Percentiles rank a stretch among this genome's conserved stretches.
These are phyloP conservation scores for Lordiphosa clarofinis DNA, from an alignment of 1,140 invertebrate species.

Conservation along the genomic window DNA sequence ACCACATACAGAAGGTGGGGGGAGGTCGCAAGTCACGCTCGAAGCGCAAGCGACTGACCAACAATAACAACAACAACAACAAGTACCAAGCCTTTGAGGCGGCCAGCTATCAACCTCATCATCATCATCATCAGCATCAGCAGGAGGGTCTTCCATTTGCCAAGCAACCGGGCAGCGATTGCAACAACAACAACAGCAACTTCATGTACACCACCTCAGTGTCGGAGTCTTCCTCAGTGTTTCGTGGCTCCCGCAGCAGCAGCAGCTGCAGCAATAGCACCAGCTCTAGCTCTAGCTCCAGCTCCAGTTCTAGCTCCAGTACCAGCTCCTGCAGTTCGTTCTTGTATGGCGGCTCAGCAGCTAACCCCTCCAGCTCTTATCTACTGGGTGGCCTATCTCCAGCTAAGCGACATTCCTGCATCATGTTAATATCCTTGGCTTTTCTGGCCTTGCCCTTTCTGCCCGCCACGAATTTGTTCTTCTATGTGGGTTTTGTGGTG, in stretches of 20 bases:
- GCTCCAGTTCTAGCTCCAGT: conserved; percentile 7
- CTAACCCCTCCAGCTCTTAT: conserved; percentile 24
- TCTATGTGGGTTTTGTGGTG: conserved; percentile 98
- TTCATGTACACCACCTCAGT: conserved; percentile 34
- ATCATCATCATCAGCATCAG: conserved; percentile 23
- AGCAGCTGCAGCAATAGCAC: conserved; percentile 65
- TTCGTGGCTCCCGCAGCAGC: conserved; percentile 72
- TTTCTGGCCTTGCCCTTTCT: conserved; percentile 94
- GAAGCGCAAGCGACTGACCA: conserved; percentile 60
- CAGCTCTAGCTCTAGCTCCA: conserved; percentile 14
- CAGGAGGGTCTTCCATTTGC: conserved; percentile 45
- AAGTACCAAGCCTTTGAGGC: conserved; percentile 65
- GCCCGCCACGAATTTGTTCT: conserved; percentile 95
- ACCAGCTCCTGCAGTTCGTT: conserved; percentile 6
- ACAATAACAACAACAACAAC: conserved; percentile 34
- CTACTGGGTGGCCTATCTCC: conserved; percentile 40
- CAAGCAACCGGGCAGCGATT: conserved; percentile 44
- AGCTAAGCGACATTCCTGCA: conserved; percentile 46
- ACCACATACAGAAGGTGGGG: conserved; percentile 64
- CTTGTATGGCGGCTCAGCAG: neutral
- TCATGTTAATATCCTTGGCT: conserved; percentile 83
- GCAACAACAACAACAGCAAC: conserved; percentile 66
- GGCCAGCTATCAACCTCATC: conserved; percentile 9
- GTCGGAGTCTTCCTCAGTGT: conserved; percentile 61
- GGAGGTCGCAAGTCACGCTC: conserved; percentile 63